Base-by-base conservation (phyloP, 1,140 invertebrate genomes). In the Latrodectus geometricus region DNA sequence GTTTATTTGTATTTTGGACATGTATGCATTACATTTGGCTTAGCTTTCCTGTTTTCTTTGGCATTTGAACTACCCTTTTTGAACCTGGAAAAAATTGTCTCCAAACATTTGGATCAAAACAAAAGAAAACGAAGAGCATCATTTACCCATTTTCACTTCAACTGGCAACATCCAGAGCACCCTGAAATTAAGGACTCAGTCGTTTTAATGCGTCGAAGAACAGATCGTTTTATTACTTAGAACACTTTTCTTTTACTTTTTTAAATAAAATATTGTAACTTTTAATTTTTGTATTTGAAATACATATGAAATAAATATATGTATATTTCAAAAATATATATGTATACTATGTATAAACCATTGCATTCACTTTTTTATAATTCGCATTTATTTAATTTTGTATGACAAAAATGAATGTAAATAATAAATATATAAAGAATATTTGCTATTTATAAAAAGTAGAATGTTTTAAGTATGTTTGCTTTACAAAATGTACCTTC, bases 1-100 rank as follows among this genome's bases (percentile, higher is more conserved):
- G 72, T 88, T 15, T 88, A 88, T 61, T 66, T 88, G 15, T 88
- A 82, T 50, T 73, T 88, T n/a, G 82, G 87, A 8, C 87, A 88
- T 54, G 12, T 88, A 17, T 85, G 75, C 65, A 76, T 85, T 17
- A 86, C 87, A 15, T 88, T 85, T 72, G 87, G 87, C 1, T 35
- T 88, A 17, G 81, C 87, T 9, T 88, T 88, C 21, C 11, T 84
- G 2, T 85, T 82, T 20, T 85, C 87, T 12, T 20, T 88, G n/a
- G 73, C 81, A 8, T 88, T 88, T 84, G 87, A 88, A 23, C 14
- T 84, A 15, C 87, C 87, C 12, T 88, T 88, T 35, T 17, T 88
- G 9, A 85, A 84, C 21, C 54, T 88, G 21, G 87, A 88, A n/a
- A 88, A 88, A 76, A 48, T 88, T 8, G 23, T 88, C n/a, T 69